Evolutionary conservation across 2,113 vertebrate species (phyloP).

Genomic region (Oreotrochilus melanogaster): DNA sequence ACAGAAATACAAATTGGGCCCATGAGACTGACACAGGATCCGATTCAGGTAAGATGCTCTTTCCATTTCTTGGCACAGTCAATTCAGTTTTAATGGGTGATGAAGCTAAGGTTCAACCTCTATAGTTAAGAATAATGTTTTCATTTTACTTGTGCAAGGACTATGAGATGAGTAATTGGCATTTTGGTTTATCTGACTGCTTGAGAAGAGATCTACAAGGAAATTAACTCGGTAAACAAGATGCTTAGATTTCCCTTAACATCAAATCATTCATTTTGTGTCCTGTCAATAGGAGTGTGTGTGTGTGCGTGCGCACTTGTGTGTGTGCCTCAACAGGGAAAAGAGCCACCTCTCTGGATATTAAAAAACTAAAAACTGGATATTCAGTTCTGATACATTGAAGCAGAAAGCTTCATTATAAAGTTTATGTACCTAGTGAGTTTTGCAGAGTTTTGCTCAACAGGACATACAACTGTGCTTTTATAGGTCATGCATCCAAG

Average conservation of each 20-base stretch:
- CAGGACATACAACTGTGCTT: neutral
- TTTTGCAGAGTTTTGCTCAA: neutral
- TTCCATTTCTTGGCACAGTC: neutral
- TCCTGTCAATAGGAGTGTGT: neutral
- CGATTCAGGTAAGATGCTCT: slow-evolving; percentile 85
- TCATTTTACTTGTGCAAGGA: neutral
- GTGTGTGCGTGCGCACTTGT: neutral
- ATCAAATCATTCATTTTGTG: neutral
- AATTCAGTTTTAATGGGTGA: neutral
- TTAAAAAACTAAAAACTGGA: too few species aligned
- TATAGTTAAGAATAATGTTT: neutral
- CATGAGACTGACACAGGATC: slow-evolving; percentile 93
- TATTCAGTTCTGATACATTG: neutral
- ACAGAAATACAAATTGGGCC: slow-evolving; percentile 91
- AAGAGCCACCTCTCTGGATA: neutral
- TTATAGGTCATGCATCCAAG: neutral
- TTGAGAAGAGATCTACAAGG: neutral
- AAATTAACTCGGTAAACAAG: neutral
- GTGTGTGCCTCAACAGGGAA: neutral
- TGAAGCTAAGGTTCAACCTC: neutral
- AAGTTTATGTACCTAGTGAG: fast-evolving
- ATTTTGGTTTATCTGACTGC: neutral
- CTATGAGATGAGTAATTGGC: neutral
- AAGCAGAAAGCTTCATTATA: neutral
- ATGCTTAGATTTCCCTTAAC: neutral